Evolutionary conservation across 2,888 invertebrate species (phyloP).

Genomic region (Drosophila nr. medialis): DNA sequence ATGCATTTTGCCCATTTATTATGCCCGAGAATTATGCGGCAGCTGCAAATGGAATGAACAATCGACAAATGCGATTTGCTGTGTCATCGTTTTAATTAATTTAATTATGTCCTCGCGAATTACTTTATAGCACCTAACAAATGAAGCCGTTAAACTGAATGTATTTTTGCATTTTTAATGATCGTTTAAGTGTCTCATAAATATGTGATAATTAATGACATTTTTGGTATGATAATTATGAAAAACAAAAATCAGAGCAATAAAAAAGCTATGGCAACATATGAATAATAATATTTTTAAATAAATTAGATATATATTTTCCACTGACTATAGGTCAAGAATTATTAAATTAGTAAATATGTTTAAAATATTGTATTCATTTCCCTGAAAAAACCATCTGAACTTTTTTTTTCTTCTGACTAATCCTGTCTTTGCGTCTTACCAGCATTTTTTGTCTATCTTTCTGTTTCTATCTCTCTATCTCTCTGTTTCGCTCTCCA

Average conservation of each 20-base stretch:
- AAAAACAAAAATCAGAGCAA: background rate
- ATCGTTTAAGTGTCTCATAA: background rate
- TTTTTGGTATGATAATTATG: background rate
- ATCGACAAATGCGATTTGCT: conserved; percentile 48
- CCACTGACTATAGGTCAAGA: background rate
- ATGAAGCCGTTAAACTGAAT: background rate
- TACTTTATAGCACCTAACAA: conserved; percentile 6
- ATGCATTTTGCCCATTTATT: conserved; percentile 40
- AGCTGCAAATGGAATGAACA: conserved; percentile 29
- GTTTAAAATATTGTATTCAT: background rate
- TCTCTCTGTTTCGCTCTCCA: no score
- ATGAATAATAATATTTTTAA: background rate
- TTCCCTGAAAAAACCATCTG: accelerated
- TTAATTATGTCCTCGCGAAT: conserved; percentile 24
- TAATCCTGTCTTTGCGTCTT: background rate
- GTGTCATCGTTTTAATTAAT: conserved; percentile 45
- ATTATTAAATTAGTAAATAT: background rate
- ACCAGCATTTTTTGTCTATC: background rate
- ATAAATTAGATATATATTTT: background rate
- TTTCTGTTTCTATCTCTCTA: background rate
- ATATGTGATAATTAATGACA: background rate
- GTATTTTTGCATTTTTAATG: conserved; percentile 8
- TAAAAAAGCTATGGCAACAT: background rate
- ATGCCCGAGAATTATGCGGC: conserved; percentile 48
- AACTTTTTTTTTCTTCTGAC: background rate